phyloP scores from a whole-genome alignment of 2,888 invertebrate genomes.

The Xestia c-nigrum region DNA sequence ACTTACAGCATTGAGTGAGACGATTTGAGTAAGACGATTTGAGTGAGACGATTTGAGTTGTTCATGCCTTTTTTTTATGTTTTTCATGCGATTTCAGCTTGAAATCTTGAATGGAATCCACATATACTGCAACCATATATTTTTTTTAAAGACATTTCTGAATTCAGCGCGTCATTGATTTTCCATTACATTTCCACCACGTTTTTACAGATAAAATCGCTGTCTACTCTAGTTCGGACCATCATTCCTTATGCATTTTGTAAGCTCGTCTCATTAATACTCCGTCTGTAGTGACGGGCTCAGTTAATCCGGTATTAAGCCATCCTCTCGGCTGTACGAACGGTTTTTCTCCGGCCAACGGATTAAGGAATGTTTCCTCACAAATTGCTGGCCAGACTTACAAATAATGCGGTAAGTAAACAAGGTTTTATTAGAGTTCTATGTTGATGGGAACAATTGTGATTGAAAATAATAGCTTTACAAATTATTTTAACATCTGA shows the following conservation, averaged over 20 bases:
- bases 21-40: too few relatives aligned
- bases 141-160: neutral
- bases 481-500: neutral
- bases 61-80: neutral
- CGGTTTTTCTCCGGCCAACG: conserved; percentile 51
- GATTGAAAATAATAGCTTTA: neutral
- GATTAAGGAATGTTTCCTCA: conserved; percentile 58
- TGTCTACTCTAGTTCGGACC: neutral
- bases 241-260: neutral
- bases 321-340: conserved; percentile 21
- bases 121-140: neutral
- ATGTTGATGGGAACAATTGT: neutral
- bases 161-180: neutral
- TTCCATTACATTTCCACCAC: neutral
- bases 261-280: conserved; percentile 49
- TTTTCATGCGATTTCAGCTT: too few relatives aligned
- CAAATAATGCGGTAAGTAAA: conserved; percentile 38
- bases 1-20: neutral
- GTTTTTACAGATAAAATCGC: neutral
- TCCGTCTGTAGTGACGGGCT: conserved; percentile 11
- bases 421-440: conserved; percentile 14
- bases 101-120: neutral
- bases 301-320: conserved; percentile 56
- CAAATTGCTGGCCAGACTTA: conserved; percentile 50
- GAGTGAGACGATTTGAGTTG: too few relatives aligned